phyloP scores from a whole-genome alignment of 2,888 invertebrate genomes.

The Embidobia sp. region DNA sequence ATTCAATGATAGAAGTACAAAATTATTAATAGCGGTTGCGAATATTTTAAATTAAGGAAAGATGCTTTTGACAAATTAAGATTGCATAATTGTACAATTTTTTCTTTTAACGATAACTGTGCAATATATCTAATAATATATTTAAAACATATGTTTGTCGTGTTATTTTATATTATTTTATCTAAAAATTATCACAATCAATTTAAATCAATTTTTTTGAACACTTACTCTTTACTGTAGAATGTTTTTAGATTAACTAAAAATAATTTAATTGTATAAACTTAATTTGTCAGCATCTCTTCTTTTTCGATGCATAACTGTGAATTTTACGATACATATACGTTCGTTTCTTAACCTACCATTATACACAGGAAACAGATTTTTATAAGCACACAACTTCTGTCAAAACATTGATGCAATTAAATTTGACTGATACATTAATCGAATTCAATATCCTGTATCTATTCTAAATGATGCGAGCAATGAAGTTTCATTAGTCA shows the following conservation, averaged over 20 bases:
- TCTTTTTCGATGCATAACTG: constrained; percentile 39
- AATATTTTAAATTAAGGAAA: constrained; percentile 17
- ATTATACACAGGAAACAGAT: constrained; percentile 59
- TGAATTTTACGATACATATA: constrained; percentile 34
- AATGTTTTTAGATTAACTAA: too few relatives aligned
- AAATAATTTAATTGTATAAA: background rate
- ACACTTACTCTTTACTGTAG: too few relatives aligned
- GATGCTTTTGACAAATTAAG: constrained; percentile 12
- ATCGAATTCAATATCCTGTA: constrained; percentile 59
- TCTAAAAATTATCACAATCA: too few relatives aligned
- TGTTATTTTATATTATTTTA: too few relatives aligned
- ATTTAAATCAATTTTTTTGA: too few relatives aligned
- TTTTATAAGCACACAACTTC: constrained; percentile 65
- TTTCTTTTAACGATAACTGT: too few relatives aligned
- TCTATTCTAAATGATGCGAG: constrained; percentile 52
- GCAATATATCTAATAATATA: too few relatives aligned
- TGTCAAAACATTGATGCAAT: constrained; percentile 61
- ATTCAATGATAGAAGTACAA: constrained; percentile 40
- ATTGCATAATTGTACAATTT: background rate
- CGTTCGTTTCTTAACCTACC: constrained; percentile 50
- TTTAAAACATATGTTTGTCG: too few relatives aligned
- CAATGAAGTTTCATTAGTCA: constrained; percentile 42
- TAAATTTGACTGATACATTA: constrained; percentile 66
- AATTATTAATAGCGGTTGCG: constrained; percentile 36
- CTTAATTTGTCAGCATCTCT: constrained; percentile 14